These are phyloP conservation scores for Copidosoma floridanum DNA, from an alignment of 1,140 invertebrate genomes.

Conservation along the genomic window DNA sequence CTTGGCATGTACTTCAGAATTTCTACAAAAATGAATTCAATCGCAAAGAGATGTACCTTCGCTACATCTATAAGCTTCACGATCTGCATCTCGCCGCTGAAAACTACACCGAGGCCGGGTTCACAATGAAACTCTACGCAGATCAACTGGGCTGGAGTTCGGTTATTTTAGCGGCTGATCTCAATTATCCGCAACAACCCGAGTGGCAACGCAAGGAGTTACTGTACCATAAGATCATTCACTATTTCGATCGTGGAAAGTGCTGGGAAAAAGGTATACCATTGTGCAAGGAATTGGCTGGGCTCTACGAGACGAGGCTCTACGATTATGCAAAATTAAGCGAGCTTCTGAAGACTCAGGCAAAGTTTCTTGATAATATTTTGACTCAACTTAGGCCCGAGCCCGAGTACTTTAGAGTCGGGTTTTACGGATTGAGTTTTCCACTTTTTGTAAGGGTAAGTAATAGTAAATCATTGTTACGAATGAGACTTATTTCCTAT, in stretches of 20 bases:
- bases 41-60: slow-evolving; percentile 92
- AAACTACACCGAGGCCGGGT: slow-evolving; percentile 94
- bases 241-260: slow-evolving; percentile 94
- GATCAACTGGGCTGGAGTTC: slow-evolving; percentile 86
- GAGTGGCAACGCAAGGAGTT: slow-evolving; percentile 93
- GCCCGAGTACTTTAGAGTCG: slow-evolving; percentile 95
- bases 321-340: slow-evolving; percentile 91
- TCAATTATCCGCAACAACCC: slow-evolving; percentile 66
- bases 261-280: slow-evolving; percentile 96
- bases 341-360: slow-evolving; percentile 79
- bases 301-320: slow-evolving; percentile 82
- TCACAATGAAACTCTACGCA: slow-evolving; percentile 91
- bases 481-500: neutral
- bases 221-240: slow-evolving; percentile 87
- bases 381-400: slow-evolving; percentile 82
- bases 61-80: slow-evolving; percentile 95
- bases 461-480: slow-evolving; percentile 23
- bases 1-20: too few species aligned
- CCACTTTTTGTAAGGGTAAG: slow-evolving; percentile 90
- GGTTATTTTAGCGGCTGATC: slow-evolving; percentile 64
- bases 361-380: slow-evolving; percentile 89
- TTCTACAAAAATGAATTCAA: slow-evolving; percentile 97
- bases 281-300: slow-evolving; percentile 86
- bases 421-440: slow-evolving; percentile 92
- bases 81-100: slow-evolving; percentile 90